Conservation (phyloP, 2,113 vertebrate genomes). For the Rhabdornis inornatus region DNA sequence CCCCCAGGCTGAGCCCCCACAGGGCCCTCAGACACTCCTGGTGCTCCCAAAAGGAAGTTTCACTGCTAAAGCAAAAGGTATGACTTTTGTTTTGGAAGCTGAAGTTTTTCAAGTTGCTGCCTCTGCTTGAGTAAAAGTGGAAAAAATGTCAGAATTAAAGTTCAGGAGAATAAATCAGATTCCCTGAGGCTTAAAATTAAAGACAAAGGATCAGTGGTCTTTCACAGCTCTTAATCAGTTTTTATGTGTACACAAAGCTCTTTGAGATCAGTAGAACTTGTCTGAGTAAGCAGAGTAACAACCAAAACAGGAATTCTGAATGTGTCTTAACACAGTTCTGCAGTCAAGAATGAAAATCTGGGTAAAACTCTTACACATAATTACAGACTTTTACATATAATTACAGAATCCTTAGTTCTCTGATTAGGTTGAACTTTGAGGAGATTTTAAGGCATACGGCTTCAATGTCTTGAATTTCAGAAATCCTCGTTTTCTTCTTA, state of each 20-base stretch:
- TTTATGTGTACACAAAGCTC: neutral
- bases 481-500: neutral
- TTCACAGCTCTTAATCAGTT: conserved; percentile 6
- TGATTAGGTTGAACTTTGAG: neutral
- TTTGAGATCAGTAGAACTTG: neutral
- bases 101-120: neutral
- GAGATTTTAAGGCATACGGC: neutral
- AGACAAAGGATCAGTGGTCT: neutral
- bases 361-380: conserved; percentile 12
- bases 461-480: neutral
- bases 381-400: neutral
- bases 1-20: neutral
- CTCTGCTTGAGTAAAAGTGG: neutral
- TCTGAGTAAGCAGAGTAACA: neutral
- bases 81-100: neutral
- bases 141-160: neutral
- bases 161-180: neutral
- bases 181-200: neutral
- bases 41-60: neutral
- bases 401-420: neutral
- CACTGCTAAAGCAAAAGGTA: neutral
- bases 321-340: neutral
- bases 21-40: neutral
- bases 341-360: conserved; percentile 38
- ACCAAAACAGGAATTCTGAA: neutral